These are phyloP conservation scores for Limulus polyphemus DNA, from an alignment of 2,888 invertebrate genomes.

Conservation along the genomic window DNA sequence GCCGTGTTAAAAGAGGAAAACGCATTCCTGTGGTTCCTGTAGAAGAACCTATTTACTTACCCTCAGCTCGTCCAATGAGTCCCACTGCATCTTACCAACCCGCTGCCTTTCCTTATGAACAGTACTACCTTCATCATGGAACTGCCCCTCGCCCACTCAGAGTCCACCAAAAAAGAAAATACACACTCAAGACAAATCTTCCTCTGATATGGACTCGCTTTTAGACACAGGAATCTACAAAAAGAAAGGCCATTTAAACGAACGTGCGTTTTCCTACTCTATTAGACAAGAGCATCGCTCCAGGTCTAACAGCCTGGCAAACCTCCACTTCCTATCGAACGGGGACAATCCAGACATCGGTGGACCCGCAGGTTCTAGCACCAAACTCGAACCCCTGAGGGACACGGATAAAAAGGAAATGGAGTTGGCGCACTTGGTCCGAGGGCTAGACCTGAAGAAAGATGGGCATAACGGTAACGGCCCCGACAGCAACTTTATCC, in stretches of 20 bases:
- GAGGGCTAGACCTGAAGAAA: slow-evolving; percentile 18
- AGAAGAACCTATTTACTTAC: slow-evolving; percentile 28
- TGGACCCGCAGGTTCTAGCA: slow-evolving; percentile 2
- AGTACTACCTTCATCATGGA: slow-evolving; percentile 43
- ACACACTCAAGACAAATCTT: slow-evolving; percentile 29
- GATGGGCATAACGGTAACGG: slow-evolving; percentile 12
- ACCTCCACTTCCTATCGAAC: slow-evolving; percentile 54
- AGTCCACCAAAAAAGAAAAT: slow-evolving; percentile 25
- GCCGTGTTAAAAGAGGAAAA: slow-evolving; percentile 16
- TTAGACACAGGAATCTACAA: slow-evolving; percentile 74
- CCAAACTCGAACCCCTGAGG: slow-evolving; percentile 9
- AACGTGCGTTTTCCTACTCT: slow-evolving; percentile 83
- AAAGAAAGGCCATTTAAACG: slow-evolving; percentile 81
- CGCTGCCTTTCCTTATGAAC: slow-evolving; percentile 47
- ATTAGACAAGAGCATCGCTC: slow-evolving; percentile 86
- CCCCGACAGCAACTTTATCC: slow-evolving; percentile 18
- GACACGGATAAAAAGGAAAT: slow-evolving; percentile 20
- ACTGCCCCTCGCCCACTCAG: slow-evolving; percentile 17
- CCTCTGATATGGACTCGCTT: slow-evolving; percentile 39
- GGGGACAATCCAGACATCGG: slow-evolving; percentile 8
- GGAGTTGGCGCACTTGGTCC: slow-evolving; percentile 21
- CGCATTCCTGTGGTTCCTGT: slow-evolving; percentile 18
- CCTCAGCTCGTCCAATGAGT: slow-evolving; percentile 35
- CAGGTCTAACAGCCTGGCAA: slow-evolving; percentile 79
- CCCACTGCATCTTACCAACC: slow-evolving; percentile 51